A percentile compares a stretch with the other conserved stretches of the same genome.
These are phyloP conservation scores for Microctenopoma steveboyesi DNA, from an alignment of 2,797 vertebrate genomes.

Conservation along the genomic window DNA sequence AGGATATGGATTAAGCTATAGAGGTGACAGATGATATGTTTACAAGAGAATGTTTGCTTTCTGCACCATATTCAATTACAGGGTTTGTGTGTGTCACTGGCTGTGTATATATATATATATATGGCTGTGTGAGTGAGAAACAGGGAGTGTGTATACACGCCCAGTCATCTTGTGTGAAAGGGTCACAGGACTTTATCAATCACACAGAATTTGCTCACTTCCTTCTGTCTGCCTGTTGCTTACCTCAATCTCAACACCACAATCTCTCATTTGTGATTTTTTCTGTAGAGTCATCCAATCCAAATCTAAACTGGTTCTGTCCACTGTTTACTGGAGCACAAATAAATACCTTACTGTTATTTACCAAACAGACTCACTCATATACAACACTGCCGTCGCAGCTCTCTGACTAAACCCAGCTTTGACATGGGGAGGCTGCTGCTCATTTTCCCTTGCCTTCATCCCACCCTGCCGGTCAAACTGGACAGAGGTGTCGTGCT, in stretches of 20 bases:
- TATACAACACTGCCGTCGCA: conserved; percentile 51
- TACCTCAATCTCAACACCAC: conserved; percentile 13
- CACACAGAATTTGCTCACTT: conserved; percentile 53
- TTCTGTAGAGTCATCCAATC: conserved; percentile 67
- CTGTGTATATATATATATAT: conserved; percentile 31
- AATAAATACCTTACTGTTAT: conserved; percentile 78
- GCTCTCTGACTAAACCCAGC: conserved; percentile 5
- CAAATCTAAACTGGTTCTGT: conserved; percentile 74
- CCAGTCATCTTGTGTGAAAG: conserved; percentile 51
- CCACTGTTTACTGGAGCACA: conserved; percentile 77
- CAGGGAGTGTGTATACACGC: conserved; percentile 25
- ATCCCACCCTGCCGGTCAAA: conserved; percentile 3
- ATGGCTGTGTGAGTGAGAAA: conserved; percentile 41
- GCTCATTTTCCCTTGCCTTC: conserved; percentile 13
- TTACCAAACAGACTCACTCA: conserved; percentile 65
- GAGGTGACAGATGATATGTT: conserved; percentile 80
- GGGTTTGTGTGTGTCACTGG: conserved; percentile 59
- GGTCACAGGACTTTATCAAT: conserved; percentile 66
- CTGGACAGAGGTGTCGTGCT: conserved; percentile 5
- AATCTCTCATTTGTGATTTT: conserved; percentile 29
- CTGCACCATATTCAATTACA: conserved; percentile 75
- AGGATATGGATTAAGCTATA: conserved; percentile 72
- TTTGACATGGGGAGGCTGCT: neutral
- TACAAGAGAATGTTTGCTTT: conserved; percentile 77
- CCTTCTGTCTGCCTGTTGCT: conserved; percentile 42